Percentiles rank a stretch among this genome's conserved stretches.
Conservation (phyloP, 2,113 vertebrate species). For the Python bivittatus region DNA sequence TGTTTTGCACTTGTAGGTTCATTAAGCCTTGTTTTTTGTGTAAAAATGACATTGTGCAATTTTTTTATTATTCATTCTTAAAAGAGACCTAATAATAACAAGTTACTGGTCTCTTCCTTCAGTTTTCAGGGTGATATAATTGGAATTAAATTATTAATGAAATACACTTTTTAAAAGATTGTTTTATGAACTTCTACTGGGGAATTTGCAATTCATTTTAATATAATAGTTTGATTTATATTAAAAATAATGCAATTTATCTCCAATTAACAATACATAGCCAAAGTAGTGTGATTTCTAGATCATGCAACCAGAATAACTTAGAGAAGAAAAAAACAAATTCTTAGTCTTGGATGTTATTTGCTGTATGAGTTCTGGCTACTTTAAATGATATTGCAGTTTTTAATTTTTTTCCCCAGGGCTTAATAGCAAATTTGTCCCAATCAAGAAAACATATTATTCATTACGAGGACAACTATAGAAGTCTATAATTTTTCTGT, state of each 20-base stretch:
- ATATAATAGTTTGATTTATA: conserved; percentile 94
- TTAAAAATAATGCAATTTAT: conserved; percentile 91
- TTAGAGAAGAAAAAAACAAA: conserved; percentile 77
- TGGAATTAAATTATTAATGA: conserved; percentile 95
- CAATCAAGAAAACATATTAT: conserved; percentile 84
- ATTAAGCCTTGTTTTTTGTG: conserved; percentile 50
- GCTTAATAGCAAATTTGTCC: conserved; percentile 85
- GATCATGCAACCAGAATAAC: conserved; percentile 88
- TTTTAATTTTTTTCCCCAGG: conserved; percentile 84
- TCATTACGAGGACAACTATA: conserved; percentile 87
- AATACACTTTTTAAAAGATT: conserved; percentile 88
- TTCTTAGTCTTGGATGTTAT: conserved; percentile 88
- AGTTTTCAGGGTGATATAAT: conserved; percentile 85
- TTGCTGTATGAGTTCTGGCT: conserved; percentile 82
- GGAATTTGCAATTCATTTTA: conserved; percentile 93
- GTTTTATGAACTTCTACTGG: conserved; percentile 92
- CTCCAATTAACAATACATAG: conserved; percentile 92
- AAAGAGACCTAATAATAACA: conserved; percentile 73
- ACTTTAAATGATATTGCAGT: conserved; percentile 89
- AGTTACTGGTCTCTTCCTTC: conserved; percentile 75
- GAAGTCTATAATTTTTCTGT: conserved; percentile 82
- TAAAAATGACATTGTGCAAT: conserved; percentile 31
- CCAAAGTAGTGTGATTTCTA: conserved; percentile 88
- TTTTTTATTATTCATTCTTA: conserved; percentile 55
- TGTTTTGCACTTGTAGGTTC: conserved; percentile 34